These are phyloP conservation scores for Atherinomorus stipes DNA, from an alignment of 2,113 vertebrate genomes.

Conservation along the genomic window DNA sequence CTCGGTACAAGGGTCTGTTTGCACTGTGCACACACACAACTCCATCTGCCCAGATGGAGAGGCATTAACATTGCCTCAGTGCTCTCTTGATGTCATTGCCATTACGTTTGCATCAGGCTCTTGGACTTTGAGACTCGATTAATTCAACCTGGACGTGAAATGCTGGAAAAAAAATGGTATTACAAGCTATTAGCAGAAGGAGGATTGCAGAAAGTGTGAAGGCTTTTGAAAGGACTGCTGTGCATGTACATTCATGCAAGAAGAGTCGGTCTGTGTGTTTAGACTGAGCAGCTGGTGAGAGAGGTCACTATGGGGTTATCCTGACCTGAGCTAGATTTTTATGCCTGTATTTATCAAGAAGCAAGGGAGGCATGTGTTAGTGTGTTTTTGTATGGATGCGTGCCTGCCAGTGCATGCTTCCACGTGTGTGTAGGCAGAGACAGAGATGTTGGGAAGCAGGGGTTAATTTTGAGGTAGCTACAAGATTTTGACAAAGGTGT, in stretches of 20 bases:
- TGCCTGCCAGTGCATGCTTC: conserved; percentile 17
- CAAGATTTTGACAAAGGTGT: conserved; percentile 69
- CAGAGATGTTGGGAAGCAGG: neutral
- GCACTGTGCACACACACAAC: conserved; percentile 67
- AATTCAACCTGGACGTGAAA: conserved; percentile 29
- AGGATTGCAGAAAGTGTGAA: neutral
- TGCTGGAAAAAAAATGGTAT: neutral
- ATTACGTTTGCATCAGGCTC: conserved; percentile 60
- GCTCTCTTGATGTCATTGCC: conserved; percentile 56
- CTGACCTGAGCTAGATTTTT: conserved; percentile 82
- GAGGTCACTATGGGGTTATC: conserved; percentile 89
- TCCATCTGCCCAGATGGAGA: conserved; percentile 57
- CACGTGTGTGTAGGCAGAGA: neutral
- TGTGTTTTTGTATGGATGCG: conserved; percentile 35
- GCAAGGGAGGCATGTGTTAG: conserved; percentile 50
- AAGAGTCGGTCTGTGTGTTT: conserved; percentile 14
- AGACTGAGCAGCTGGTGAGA: conserved; percentile 84
- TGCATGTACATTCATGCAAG: conserved; percentile 22
- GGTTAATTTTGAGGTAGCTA: conserved; percentile 37
- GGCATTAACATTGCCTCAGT: conserved; percentile 62
- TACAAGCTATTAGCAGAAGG: neutral
- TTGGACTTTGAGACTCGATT: conserved; percentile 62
- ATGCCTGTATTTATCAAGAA: conserved; percentile 86
- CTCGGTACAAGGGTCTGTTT: conserved; percentile 81
- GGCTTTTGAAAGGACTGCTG: neutral